These are phyloP conservation scores for Eilema caniola DNA, from an alignment of 2,888 invertebrate species.

Conservation along the genomic window DNA sequence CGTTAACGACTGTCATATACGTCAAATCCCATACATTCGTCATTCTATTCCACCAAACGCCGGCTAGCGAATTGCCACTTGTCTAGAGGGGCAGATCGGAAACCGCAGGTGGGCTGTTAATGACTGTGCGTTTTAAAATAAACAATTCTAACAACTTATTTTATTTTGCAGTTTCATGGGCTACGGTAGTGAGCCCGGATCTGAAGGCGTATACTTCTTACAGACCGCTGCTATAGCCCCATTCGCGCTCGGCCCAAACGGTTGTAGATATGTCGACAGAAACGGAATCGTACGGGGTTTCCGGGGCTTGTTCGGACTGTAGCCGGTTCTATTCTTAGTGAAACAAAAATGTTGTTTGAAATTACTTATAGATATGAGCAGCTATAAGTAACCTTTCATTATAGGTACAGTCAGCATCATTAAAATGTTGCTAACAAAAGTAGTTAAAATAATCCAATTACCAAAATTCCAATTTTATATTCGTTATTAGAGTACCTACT, in stretches of 20 bases:
- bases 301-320: neutral
- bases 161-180: constrained; percentile 48
- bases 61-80: too few species aligned
- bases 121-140: too few species aligned
- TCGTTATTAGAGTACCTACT: too few species aligned
- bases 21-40: too few species aligned
- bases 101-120: too few species aligned
- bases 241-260: constrained; percentile 36
- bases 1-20: too few species aligned
- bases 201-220: constrained; percentile 46
- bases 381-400: neutral
- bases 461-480: too few species aligned
- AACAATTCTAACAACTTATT: neutral
- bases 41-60: too few species aligned
- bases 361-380: neutral
- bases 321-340: too few species aligned
- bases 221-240: constrained; percentile 42
- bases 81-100: too few species aligned
- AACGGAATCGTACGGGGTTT: constrained; percentile 14
- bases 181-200: constrained; percentile 29
- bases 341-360: neutral
- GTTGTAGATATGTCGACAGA: constrained; percentile 35
- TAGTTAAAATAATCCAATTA: too few species aligned
- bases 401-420: too few species aligned
- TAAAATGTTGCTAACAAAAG: neutral